Evolutionary conservation across 53 echinoderm and acorn worm genomes (phyloP).

Genomic region (Patiria pectinifera): DNA sequence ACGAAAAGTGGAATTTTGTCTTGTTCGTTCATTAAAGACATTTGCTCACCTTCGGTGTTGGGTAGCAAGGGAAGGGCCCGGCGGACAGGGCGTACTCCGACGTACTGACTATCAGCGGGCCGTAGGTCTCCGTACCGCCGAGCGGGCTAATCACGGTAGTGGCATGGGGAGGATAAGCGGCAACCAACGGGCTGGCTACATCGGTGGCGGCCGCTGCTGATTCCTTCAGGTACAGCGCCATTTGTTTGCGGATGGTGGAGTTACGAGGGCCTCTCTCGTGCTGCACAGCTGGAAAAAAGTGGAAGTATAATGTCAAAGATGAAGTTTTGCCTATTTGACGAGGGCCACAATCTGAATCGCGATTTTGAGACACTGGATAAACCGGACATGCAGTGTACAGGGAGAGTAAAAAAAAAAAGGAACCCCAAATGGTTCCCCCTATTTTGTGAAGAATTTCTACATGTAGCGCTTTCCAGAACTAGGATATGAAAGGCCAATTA

Average conservation of each 20-base stretch:
- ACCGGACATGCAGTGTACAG: no score
- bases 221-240: constrained; percentile 97
- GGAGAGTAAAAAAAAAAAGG: no score
- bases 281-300: constrained; percentile 78
- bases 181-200: constrained; percentile 72
- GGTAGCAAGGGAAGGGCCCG: constrained; percentile 75
- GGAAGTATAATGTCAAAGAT: neutral
- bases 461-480: no score
- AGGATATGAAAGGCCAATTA: no score
- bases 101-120: constrained; percentile 52
- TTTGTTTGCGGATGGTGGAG: constrained; percentile 97
- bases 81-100: constrained; percentile 51
- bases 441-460: no score
- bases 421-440: no score
- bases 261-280: constrained; percentile 97
- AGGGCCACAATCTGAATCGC: no score
- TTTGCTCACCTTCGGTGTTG: constrained; percentile 77
- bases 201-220: constrained; percentile 85
- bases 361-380: no score
- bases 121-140: constrained; percentile 59
- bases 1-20: no score
- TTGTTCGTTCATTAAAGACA: neutral
- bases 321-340: neutral
- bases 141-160: constrained; percentile 76
- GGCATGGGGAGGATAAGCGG: constrained; percentile 73